Base-by-base conservation (phyloP, 2,888 invertebrate species). In the Halictus quadricinctus region DNA sequence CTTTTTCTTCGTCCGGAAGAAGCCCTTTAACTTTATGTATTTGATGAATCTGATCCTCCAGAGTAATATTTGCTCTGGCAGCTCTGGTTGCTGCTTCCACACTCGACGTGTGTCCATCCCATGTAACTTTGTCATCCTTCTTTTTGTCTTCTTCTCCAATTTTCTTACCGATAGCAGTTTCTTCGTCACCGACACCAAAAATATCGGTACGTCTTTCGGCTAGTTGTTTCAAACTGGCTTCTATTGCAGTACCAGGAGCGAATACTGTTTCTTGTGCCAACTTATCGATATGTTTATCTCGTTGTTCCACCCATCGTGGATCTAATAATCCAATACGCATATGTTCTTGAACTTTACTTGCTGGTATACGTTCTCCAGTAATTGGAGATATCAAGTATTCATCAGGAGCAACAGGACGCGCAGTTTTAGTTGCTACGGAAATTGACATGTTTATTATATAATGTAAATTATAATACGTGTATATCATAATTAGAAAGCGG, bases 181-280 rank as follows among this genome's bases (percentile, higher is more conserved):
- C 99, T 95, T 99, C 99, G 94, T 98, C 98, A 82, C 99, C 99
- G 86, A 98, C 98, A 95, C 99, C 99, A 95, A 99, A 99, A 95
- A 99, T 99, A 96, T 99, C 99, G 1, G 99, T 99, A 97, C 99
- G 98, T 90, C 99, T 96, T 94, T 99, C 99, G 0, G 99, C 99
- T 92, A 99, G 95, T 94, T 98, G 97, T 94, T 99, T 99, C 93
- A 99, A 96, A 93, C 98, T 98, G 66, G 98, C 98, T 93, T 99
- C 99, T 92, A 99, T 99, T n/a, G 99, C 98, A 46, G 98, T 95
- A 92, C 96, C 97, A 77, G 96, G 96, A 0, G 97, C 97, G 91
- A 96, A 97, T 0, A 98, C 97, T 4, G 97, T 97, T 92, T 98
- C 98, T 92, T 99, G 98, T 89, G 98, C 98, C 90, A 98, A 96